Conservation (phyloP, 2,113 vertebrate genomes). For the Vulpes lagopus region DNA sequence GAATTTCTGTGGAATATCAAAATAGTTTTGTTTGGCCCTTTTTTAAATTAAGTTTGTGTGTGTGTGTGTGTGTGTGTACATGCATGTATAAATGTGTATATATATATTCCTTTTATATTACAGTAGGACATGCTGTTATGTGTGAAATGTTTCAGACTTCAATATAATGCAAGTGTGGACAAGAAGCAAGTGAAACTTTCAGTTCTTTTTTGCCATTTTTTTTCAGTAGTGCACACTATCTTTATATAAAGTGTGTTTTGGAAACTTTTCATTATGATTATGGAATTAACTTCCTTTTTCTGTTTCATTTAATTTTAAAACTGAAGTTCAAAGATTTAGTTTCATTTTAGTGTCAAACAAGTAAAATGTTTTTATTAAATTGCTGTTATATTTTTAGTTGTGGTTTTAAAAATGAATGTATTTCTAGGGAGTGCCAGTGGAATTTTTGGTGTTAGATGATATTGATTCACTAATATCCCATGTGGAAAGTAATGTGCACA, state of each 20-base stretch:
- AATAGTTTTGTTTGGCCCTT: not conserved
- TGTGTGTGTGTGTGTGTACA: too few species aligned
- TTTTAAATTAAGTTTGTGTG: not conserved
- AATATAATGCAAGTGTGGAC: not conserved
- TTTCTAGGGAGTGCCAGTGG: slow-evolving; percentile 89
- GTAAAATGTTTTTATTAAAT: slow-evolving; percentile 44
- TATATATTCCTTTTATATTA: slow-evolving; percentile 28
- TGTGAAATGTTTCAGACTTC: not conserved
- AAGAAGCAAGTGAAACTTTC: not conserved
- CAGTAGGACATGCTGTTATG: not conserved
- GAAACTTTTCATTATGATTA: slow-evolving; percentile 8
- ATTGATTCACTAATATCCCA: slow-evolving; percentile 90
- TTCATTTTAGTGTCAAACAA: slow-evolving; percentile 58
- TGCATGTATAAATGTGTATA: too few species aligned
- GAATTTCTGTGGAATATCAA: not conserved
- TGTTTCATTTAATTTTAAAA: slow-evolving; percentile 49
- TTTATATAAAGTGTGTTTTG: slow-evolving; percentile 29
- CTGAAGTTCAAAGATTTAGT: slow-evolving; percentile 8
- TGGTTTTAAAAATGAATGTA: slow-evolving; percentile 44
- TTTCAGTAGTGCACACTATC: not conserved
- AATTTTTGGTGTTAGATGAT: slow-evolving; percentile 90
- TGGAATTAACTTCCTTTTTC: not conserved
- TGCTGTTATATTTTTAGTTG: slow-evolving; percentile 60
- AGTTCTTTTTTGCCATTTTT: not conserved
- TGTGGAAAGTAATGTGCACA: slow-evolving; percentile 84